Evolutionary conservation across 2,113 vertebrate species (phyloP).

Genomic region (Marmota flaviventris): DNA sequence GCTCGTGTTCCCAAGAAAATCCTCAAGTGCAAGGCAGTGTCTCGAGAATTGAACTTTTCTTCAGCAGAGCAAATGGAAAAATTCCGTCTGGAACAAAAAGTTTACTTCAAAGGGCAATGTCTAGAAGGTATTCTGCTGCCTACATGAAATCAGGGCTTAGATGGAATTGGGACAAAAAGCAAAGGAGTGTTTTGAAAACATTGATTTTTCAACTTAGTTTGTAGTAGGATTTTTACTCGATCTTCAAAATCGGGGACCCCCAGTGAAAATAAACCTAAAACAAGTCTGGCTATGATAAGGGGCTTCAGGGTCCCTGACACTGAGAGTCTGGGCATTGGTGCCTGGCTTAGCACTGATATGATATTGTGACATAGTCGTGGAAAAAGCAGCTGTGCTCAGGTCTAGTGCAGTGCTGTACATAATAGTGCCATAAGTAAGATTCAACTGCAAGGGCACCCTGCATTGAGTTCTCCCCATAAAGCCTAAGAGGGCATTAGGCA

Average conservation of each 20-base stretch:
- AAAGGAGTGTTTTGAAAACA: neutral
- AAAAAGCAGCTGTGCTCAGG: neutral
- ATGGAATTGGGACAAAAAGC: neutral
- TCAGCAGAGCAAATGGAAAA: constrained; percentile 99
- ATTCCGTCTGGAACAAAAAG: constrained; percentile 99
- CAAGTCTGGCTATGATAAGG: neutral
- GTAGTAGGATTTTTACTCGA: neutral
- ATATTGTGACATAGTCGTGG: neutral
- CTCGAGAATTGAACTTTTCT: constrained; percentile 98
- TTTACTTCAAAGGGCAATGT: constrained; percentile 99
- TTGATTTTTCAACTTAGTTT: neutral
- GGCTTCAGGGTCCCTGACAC: neutral
- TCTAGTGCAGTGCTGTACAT: neutral
- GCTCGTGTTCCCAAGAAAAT: constrained; percentile 99
- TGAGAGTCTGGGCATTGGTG: neutral
- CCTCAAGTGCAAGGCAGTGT: constrained; percentile 98
- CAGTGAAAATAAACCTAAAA: neutral
- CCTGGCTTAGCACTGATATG: neutral
- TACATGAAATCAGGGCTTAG: neutral
- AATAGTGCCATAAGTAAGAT: neutral
- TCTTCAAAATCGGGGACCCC: neutral
- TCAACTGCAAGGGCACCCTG: neutral
- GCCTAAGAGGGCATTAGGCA: neutral
- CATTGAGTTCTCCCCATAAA: neutral
- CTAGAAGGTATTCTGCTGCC: constrained; percentile 93